Percentiles rank a stretch among this genome's conserved stretches.
Conservation (phyloP, 1,140 invertebrate species). For the Whitmania pigra region DNA sequence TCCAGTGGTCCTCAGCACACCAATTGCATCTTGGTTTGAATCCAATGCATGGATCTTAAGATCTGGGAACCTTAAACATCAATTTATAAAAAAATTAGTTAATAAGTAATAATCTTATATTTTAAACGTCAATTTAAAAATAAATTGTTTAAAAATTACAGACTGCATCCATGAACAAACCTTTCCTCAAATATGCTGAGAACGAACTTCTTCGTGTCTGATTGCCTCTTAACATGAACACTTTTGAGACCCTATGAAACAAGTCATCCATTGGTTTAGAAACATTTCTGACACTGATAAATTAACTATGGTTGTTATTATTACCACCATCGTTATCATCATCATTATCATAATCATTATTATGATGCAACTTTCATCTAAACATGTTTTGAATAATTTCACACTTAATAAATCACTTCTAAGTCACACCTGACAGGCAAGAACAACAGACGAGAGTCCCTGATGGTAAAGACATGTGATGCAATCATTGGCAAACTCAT, state of each 20-base stretch:
- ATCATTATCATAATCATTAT: neutral
- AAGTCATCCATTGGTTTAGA: too few relatives aligned
- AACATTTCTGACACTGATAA: neutral
- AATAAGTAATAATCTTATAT: too few relatives aligned
- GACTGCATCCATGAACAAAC: too few relatives aligned
- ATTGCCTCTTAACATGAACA: slow-evolving; percentile 14
- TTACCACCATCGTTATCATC: neutral
- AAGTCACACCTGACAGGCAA: neutral
- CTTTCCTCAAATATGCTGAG: neutral
- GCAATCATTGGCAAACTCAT: neutral
- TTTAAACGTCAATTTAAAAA: slow-evolving; percentile 24
- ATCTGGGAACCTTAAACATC: slow-evolving; percentile 51
- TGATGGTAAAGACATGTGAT: neutral
- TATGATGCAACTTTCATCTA: neutral
- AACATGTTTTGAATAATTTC: neutral
- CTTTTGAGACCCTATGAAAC: slow-evolving; percentile 12
- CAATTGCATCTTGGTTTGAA: slow-evolving; percentile 60
- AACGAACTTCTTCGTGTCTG: neutral
- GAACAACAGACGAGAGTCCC: neutral
- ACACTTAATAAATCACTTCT: too few relatives aligned
- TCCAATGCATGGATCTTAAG: slow-evolving; percentile 68
- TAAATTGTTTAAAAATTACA: too few relatives aligned
- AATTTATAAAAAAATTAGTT: neutral
- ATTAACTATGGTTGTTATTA: neutral
- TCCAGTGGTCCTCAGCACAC: slow-evolving; percentile 63